Base-by-base conservation (phyloP, 2,797 vertebrate genomes). In the Typhlichthys subterraneus region DNA sequence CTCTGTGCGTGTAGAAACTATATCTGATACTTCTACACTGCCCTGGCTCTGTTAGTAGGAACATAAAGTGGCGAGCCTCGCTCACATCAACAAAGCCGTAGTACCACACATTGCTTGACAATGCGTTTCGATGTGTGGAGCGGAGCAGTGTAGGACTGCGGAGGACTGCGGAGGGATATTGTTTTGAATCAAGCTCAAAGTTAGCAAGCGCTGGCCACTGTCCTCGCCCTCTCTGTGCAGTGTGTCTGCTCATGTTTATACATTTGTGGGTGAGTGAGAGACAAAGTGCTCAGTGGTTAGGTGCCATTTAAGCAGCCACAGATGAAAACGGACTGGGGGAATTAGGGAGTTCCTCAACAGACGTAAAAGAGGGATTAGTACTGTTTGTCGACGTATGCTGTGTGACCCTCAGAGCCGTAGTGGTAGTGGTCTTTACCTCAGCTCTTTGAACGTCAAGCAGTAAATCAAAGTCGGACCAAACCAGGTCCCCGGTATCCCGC, bases 311-410 rank as follows among this genome's bases (percentile, higher is more conserved):
- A 53, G 50, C 45, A 49, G 45, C 48, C 53, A 61, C 15, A 48
- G 63, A 67, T 53, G 52, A 63, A 54, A 63, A 49, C 5, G 14
- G 15, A 49, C 31, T 33, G 33, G 47, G 64, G 55, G 57, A 53
- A 3, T 12, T 49, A 51, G 47, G 48, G 42, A 57, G 58, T 67
- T 62, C 53, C 48, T 46, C 45, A 33, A 42, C 54, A 64, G 51
- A 67, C 46, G 62, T 59, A 57, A 73, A 66, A 61, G 64, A 65
- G 31, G 58, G 60, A 70, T 70, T 19, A 62, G 17, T 19, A 59
- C 13, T 31, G 17, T 45, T 1, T 29, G 13, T 2, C 6, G 14
- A 19, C n/a, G 48, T 6, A 14, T 12, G 14, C 4, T 12, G 23
- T 13, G 8, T 1, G 47, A 17, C 52, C 46, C 38, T 29, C n/a